These are phyloP conservation scores for Dryococelus australis DNA, from an alignment of 2,888 invertebrate species.

Conservation along the genomic window DNA sequence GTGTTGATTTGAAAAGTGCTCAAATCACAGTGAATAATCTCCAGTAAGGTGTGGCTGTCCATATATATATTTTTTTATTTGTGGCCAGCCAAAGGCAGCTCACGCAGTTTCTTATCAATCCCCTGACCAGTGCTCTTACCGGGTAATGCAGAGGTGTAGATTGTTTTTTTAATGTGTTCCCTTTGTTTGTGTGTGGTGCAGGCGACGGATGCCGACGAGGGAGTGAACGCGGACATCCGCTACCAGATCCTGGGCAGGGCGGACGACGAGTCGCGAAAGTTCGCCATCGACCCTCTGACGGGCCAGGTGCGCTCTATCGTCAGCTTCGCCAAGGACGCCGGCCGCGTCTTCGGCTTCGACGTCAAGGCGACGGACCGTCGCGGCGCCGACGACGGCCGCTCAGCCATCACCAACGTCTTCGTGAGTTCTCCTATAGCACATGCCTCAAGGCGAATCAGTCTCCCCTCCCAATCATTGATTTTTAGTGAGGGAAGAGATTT, in stretches of 20 bases:
- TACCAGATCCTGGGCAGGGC: constrained; percentile 73
- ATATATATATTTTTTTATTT: too few relatives aligned
- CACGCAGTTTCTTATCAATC: too few relatives aligned
- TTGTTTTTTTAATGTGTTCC: too few relatives aligned
- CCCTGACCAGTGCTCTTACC: too few relatives aligned
- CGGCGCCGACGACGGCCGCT: constrained; percentile 82
- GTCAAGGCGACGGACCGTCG: constrained; percentile 85
- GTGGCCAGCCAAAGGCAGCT: too few relatives aligned
- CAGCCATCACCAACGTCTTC: constrained; percentile 85
- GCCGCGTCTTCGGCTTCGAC: constrained; percentile 84
- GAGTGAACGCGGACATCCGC: constrained; percentile 78
- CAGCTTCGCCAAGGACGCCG: constrained; percentile 72
- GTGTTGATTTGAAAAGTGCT: too few relatives aligned
- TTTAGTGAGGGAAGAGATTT: too few relatives aligned
- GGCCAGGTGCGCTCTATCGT: constrained; percentile 79
- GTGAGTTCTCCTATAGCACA: constrained; percentile 63
- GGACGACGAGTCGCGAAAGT: constrained; percentile 76
- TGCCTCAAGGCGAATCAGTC: not conserved
- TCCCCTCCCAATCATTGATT: too few relatives aligned
- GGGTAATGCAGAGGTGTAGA: too few relatives aligned
- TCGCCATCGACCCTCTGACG: constrained; percentile 77
- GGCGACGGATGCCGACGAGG: constrained; percentile 79
- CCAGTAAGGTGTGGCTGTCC: too few relatives aligned
- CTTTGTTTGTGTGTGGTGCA: constrained; percentile 52
- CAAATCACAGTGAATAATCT: too few relatives aligned